Base-by-base conservation (phyloP, 1,140 invertebrate species). In the Phortica variegata region DNA sequence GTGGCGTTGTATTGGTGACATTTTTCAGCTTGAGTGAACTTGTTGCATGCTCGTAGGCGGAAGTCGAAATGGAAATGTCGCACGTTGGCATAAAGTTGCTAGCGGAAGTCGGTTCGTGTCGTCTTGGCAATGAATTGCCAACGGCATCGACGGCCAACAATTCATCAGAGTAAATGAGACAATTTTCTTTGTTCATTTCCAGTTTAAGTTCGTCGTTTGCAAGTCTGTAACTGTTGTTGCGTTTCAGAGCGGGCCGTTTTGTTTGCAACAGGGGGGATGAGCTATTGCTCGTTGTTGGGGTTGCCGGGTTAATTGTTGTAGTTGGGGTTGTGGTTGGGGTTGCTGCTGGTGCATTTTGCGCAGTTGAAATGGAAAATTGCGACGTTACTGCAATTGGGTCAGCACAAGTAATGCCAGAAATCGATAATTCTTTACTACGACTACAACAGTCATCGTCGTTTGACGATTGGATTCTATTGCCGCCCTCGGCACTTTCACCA, bases 151-250 rank as follows among this genome's bases (percentile, higher is more conserved):
- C 36, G 8, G 31, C 5, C 13, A 10, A 16, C 36, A 38, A 17
- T 23, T 34, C 49, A 37, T 50, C 48, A 20, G 48, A 34, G 39
- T 50, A 50, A n/a, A 50, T 43, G 38, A 48, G 51, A 47, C 29
- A 54, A 37, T 73, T 73, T 49, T 73, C 70, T 55, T 73, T 73
- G 49, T 73, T 71, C 36, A 45, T 52, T 53, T 72, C 59, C 43
- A 74, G 56, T 54, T 73, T 71, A 21, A 74, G 60, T 34, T 72
- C 68, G 31, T 72, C 68, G 77, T 91, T 92, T 1, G 90, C 90
- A 73, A 90, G 82, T 50, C 89, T 84, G 69, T 93, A 93, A 77
- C 89, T 91, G 70, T 91, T 88, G 71, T 88, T 91, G 36, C 90
- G 82, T 77, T 90, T 90, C 19, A 92, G 78, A 26, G 66, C 70